Conservation (phyloP, 2,113 vertebrate genomes). For the Lipotes vexillifer region DNA sequence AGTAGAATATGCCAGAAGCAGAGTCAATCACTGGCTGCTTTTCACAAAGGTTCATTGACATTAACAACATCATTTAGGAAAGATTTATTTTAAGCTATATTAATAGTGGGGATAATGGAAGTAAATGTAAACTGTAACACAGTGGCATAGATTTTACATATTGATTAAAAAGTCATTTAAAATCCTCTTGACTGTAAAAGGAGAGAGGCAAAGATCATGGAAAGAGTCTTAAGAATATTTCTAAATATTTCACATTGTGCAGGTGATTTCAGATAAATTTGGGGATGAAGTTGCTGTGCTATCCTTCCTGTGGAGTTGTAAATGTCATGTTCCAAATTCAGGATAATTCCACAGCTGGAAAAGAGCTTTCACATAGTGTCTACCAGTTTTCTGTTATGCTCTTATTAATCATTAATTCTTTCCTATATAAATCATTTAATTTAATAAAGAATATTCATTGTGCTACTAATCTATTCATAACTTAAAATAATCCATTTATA, state of each 20-base stretch:
- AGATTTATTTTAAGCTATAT: background rate
- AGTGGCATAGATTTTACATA: background rate
- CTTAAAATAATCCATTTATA: background rate
- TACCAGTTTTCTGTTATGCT: background rate
- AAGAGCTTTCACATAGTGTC: background rate
- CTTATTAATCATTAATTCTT: conserved; percentile 21
- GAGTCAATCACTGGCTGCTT: background rate
- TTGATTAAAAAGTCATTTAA: background rate
- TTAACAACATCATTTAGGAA: background rate
- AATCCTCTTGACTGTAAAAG: conserved; percentile 23
- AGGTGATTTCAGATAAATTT: conserved; percentile 54
- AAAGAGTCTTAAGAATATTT: background rate
- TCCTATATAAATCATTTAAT: background rate
- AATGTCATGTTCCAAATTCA: conserved; percentile 66
- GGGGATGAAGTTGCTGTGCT: background rate
- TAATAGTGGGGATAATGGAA: background rate
- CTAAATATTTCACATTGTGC: conserved; percentile 56
- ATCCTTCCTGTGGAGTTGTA: conserved; percentile 57
- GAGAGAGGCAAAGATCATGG: background rate
- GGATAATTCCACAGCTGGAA: conserved; percentile 66
- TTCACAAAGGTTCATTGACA: background rate
- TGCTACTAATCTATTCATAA: background rate
- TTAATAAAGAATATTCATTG: background rate
- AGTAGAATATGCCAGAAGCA: background rate
- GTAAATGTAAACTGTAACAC: background rate